These are phyloP conservation scores for Dioctria linearis DNA, from an alignment of 2,888 invertebrate species.

Conservation along the genomic window DNA sequence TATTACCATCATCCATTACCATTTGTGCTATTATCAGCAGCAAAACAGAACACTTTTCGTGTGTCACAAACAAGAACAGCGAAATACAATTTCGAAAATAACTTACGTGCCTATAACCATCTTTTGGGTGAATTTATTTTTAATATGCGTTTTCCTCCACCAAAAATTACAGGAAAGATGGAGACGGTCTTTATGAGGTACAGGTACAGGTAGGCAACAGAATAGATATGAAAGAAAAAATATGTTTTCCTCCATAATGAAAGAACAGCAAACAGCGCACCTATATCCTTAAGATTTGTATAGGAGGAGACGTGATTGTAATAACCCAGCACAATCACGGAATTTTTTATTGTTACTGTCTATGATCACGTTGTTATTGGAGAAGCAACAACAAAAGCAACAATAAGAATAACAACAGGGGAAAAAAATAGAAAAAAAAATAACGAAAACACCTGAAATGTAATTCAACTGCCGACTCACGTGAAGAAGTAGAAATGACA, in stretches of 20 bases:
- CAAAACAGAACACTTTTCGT: not conserved
- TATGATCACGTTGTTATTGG: constrained; percentile 19
- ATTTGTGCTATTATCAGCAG: constrained; percentile 12
- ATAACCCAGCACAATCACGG: not conserved
- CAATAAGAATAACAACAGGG: too few species aligned
- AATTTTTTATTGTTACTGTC: not conserved
- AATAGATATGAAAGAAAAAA: not conserved
- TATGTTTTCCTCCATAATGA: not conserved
- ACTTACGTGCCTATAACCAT: constrained; percentile 43
- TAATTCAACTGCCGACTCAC: constrained; percentile 38
- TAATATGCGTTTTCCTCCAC: constrained; percentile 14
- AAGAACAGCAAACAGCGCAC: not conserved
- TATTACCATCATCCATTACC: constrained; percentile 33
- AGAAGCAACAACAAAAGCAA: not conserved
- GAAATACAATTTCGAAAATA: constrained; percentile 42
- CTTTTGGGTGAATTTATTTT: constrained; percentile 29
- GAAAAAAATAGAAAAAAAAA: too few species aligned
- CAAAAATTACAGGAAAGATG: too few species aligned
- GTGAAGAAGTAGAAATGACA: constrained; percentile 13
- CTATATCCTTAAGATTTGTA: not conserved
- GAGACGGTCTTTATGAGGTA: too few species aligned
- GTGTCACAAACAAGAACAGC: constrained; percentile 43
- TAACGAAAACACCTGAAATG: constrained; percentile 8
- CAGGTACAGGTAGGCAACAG: too few species aligned
- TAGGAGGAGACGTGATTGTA: constrained; percentile 26